phyloP scores from a whole-genome alignment of 2,113 vertebrate species.

The Bos indicus region DNA sequence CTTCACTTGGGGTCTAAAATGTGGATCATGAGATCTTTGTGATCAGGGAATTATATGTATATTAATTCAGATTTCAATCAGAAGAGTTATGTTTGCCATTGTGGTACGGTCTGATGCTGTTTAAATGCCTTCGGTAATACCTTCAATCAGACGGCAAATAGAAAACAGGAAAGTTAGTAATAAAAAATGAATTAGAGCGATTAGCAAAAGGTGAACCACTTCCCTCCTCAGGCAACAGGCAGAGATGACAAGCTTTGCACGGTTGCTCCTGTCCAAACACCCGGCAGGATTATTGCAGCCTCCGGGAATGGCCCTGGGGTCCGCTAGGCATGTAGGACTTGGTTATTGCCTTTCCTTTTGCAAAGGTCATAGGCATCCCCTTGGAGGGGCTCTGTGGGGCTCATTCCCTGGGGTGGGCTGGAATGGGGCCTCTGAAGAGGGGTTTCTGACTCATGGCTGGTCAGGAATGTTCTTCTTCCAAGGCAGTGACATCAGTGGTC shows the following conservation, averaged over 20 bases:
- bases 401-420: background rate
- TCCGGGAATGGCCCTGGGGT: conserved; percentile 59
- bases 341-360: conserved; percentile 51
- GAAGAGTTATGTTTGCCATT: conserved; percentile 62
- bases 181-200: conserved; percentile 80
- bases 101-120: conserved; percentile 29
- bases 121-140: conserved; percentile 65
- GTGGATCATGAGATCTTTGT: conserved; percentile 61
- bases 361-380: conserved; percentile 60
- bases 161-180: conserved; percentile 74
- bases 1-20: background rate
- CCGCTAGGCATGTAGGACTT: background rate
- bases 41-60: conserved; percentile 72
- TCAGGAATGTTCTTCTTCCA: background rate
- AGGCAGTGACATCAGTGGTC: background rate
- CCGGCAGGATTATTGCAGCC: conserved; percentile 77
- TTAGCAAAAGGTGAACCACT: conserved; percentile 75
- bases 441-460: background rate
- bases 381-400: conserved; percentile 26
- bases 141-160: conserved; percentile 76
- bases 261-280: conserved; percentile 87
- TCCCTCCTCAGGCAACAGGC: conserved; percentile 81
- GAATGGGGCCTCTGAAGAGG: background rate
- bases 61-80: background rate
- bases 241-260: conserved; percentile 87